Base-by-base conservation (phyloP, 2,797 vertebrate genomes). In the Mustela erminea region DNA sequence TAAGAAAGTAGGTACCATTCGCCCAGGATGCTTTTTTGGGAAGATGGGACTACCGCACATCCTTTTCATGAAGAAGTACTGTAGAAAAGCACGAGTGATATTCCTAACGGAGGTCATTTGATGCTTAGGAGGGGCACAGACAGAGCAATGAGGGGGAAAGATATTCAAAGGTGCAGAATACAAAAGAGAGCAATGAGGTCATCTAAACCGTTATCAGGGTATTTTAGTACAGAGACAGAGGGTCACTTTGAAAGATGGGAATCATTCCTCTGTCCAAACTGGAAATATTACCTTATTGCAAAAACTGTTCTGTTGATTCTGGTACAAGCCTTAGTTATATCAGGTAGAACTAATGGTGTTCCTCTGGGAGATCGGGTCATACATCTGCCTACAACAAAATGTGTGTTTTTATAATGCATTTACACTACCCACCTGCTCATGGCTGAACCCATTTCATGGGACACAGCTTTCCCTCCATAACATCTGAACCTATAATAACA, bases 41-140 rank as follows among this genome's bases (percentile, higher is more conserved):
- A 41, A 88, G 41, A 74, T 1, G 64, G 11, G 54, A 94, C 49
- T 3, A 14, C 7, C 1, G 25, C 2, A 43, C 18, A 29, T 5
- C 13, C 20, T 38, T 70, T 43, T 20, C 32, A 38, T 0, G 3
- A 43, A 78, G 25, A 49, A 41, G n/a, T 14, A 15, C 13, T 8
- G 0, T 0, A 1, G 27, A 14, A 21, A 72, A 72, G 10, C 38
- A 25, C 14, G 32, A 23, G 21, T 14, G 29, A 1, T 13, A 80
- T 15, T 87, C 46, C 29, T 29, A 46, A 21, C 35, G 11, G 41
- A 21, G 18, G 0, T 13, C 32, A 25, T 13, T 18, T 4, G 66
- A 49, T 18, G 10, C 43, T 72, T 20, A 20, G 6, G 29, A 49
- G 25, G 4, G 5, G 60, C 2, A 60, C 6, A 3, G 14, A 8